Base-by-base conservation (phyloP, 1,140 invertebrate genomes). In the Telenomus remus region DNA sequence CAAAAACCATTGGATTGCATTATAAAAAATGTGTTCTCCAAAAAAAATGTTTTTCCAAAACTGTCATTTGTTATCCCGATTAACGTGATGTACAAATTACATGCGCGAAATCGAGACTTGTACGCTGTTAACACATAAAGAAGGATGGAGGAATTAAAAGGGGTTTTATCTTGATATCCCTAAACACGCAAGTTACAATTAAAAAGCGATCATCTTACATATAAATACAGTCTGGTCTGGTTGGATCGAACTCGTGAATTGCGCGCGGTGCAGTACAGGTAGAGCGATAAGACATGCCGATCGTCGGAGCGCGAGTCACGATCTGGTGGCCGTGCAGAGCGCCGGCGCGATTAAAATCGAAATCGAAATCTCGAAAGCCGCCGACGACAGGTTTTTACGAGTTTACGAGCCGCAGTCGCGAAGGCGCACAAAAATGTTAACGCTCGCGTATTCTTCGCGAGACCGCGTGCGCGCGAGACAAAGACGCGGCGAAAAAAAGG, bases 281-380 rank as follows among this genome's bases (percentile, higher is more conserved):
- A n/a, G 27, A 47, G 43, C 63, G 72, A 73, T 63, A 76, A 73
- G 55, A 55, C 68, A 63, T 60, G 51, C 56, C 65, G 78, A 79
- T 69, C 69, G 63, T 19, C 35, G 33, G 43, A 47, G 60, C 19
- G 54, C 60, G 51, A 79, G 78, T 76, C 73, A 76, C 78, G 78
- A 79, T 77, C 51, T 51, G 2, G 11, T 60, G 57, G 15, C 47
- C 59, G 57, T 70, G 68, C 60, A 6, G 19, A 71, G 19, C 47
- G 44, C 42, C 53, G 48, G 48, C 57, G 78, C 78, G 78, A 79
- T 79, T 79, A 79, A 79, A 79, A 79, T 79, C 78, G 74, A 79
- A 79, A 79, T 79, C 73, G 78, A 79, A 76, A 79, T 76, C 70
- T 79, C 69, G 73, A 76, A 76, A 73, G 60, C 50, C 16, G 61